Percentiles rank a stretch among this genome's conserved stretches.
Evolutionary conservation across 1,140 invertebrate species (phyloP).

Genomic region (Telenomus remus): DNA sequence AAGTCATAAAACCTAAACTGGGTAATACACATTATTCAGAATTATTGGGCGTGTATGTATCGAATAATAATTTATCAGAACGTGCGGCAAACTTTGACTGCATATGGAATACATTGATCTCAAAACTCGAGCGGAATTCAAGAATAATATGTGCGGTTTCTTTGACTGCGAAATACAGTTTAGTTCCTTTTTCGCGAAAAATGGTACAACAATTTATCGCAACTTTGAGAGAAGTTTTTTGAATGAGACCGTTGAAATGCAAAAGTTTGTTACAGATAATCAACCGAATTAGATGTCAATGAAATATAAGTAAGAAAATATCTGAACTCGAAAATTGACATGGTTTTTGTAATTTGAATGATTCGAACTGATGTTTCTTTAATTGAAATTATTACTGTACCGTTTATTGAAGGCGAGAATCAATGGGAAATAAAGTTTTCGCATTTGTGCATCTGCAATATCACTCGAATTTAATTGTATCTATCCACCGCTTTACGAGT

Average conservation of each 20-base stretch:
- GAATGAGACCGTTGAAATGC: not conserved
- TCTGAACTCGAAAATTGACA: too few relatives aligned
- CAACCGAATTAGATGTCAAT: too few relatives aligned
- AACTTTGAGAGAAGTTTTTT: conserved; percentile 4
- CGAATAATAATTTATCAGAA: conserved; percentile 52
- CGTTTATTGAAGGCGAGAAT: too few relatives aligned
- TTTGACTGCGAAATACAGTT: conserved; percentile 7
- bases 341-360: too few relatives aligned
- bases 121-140: conserved; percentile 24
- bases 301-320: too few relatives aligned
- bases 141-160: conserved; percentile 39
- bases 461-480: too few relatives aligned
- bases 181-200: conserved; percentile 22
- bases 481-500: too few relatives aligned
- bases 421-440: too few relatives aligned
- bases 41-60: conserved; percentile 44
- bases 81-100: conserved; percentile 41
- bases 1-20: conserved; percentile 41
- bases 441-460: too few relatives aligned
- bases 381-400: too few relatives aligned
- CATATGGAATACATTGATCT: conserved; percentile 42
- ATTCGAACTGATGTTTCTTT: too few relatives aligned
- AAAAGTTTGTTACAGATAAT: too few relatives aligned
- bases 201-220: conserved; percentile 15
- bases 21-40: conserved; percentile 36